Percentiles rank a stretch among this genome's conserved stretches.
These are phyloP conservation scores for Mohoua ochrocephala DNA, from an alignment of 2,113 vertebrate species.

Conservation along the genomic window DNA sequence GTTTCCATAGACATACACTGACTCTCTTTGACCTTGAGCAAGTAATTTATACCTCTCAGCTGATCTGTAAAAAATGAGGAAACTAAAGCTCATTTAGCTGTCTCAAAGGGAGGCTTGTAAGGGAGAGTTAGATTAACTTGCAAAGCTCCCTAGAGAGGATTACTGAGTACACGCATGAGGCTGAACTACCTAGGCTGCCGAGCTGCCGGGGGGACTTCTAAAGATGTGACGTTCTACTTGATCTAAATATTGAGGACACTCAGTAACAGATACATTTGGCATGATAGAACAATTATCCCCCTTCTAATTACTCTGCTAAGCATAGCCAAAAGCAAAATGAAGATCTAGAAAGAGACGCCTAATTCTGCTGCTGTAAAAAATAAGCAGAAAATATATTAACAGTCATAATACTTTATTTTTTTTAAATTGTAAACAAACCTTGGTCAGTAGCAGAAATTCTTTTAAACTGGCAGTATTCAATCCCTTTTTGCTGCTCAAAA, in stretches of 20 bases:
- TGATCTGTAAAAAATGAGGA: neutral
- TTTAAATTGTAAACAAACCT: slow-evolving; percentile 32
- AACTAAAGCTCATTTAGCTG: slow-evolving; percentile 37
- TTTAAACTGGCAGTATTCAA: slow-evolving; percentile 17
- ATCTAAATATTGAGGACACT: neutral
- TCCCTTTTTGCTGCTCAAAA: slow-evolving; percentile 20
- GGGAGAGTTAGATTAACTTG: slow-evolving; percentile 35
- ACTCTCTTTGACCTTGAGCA: slow-evolving; percentile 1
- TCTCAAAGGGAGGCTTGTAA: slow-evolving; percentile 1
- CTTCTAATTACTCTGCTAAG: neutral
- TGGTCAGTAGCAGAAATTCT: neutral
- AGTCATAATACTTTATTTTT: slow-evolving; percentile 53
- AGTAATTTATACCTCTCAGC: neutral
- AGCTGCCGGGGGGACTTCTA: neutral
- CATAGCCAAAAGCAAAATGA: neutral
- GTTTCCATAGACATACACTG: neutral
- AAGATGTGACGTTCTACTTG: neutral
- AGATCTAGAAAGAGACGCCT: neutral
- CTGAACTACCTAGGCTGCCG: neutral
- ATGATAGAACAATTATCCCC: neutral
- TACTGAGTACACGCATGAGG: neutral
- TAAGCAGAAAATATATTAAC: neutral
- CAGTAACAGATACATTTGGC: neutral
- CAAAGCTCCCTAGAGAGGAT: slow-evolving; percentile 6
- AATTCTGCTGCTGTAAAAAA: neutral